Percentiles rank a stretch among this genome's conserved stretches.
These are phyloP conservation scores for Pygoscelis adeliae DNA, from an alignment of 2,113 vertebrate species.

Conservation along the genomic window DNA sequence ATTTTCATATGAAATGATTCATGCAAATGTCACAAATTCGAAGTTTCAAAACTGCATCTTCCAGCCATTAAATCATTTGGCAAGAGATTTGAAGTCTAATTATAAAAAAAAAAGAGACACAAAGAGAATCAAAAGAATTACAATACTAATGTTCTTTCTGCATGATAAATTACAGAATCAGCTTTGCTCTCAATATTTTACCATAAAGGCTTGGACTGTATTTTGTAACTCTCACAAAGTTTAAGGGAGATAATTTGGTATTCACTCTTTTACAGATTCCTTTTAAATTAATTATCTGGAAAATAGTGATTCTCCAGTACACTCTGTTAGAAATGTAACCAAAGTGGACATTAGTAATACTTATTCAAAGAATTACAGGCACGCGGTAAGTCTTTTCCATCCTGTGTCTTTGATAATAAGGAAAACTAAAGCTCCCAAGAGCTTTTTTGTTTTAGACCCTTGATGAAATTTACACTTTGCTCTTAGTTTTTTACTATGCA, in stretches of 20 bases:
- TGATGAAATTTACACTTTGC: not conserved
- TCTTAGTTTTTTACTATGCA: not conserved
- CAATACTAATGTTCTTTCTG: not conserved
- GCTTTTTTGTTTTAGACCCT: not conserved
- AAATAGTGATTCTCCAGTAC: not conserved
- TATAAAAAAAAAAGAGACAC: not conserved
- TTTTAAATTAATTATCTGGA: not conserved
- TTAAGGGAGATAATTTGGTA: not conserved
- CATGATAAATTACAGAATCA: not conserved
- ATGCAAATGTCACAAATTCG: not conserved
- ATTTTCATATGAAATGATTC: not conserved
- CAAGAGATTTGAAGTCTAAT: not conserved
- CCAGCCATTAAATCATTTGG: not conserved
- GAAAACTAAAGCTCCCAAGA: not conserved
- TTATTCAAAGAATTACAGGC: not conserved
- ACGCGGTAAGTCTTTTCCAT: not conserved
- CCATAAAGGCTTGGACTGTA: rapidly evolving
- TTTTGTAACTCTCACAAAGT: not conserved
- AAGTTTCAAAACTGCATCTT: not conserved
- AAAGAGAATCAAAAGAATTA: not conserved
- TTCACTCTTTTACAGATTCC: not conserved
- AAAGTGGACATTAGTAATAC: not conserved
- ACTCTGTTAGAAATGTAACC: not conserved
- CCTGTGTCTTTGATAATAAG: not conserved
- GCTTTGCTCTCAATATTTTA: not conserved